phyloP scores from a whole-genome alignment of 37 sponge, comb jelly and placozoan genomes.

The Diacarnus erythraeanus region DNA sequence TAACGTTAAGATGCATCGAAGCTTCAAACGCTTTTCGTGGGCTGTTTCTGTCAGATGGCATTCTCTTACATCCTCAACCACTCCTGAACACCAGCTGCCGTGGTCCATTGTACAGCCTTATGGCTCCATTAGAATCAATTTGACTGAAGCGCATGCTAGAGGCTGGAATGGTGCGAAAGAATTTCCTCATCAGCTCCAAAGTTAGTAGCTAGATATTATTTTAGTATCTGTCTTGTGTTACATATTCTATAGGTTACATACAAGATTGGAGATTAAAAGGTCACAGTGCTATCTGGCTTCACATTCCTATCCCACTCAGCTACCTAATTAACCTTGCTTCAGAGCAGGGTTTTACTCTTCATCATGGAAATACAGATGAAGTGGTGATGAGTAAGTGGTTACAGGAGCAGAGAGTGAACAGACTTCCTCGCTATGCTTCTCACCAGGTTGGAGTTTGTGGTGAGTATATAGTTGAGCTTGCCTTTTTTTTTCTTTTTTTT shows the following conservation, averaged over 20 bases:
- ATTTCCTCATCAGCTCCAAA: conserved; percentile 1
- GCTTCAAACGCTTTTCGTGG: neutral
- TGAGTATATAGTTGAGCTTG: conserved; percentile 19
- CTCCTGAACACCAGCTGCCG: neutral
- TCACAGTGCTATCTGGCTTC: conserved; percentile 71
- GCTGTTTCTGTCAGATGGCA: neutral
- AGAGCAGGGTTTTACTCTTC: conserved; percentile 58
- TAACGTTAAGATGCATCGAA: neutral
- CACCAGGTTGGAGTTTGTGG: conserved; percentile 87
- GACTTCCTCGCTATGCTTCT: conserved; percentile 69
- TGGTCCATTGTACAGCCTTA: conserved; percentile 30
- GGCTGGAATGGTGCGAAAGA: conserved; percentile 17
- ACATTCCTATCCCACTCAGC: conserved; percentile 58
- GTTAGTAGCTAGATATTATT: neutral
- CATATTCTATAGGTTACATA: conserved; percentile 52
- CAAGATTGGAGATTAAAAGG: conserved; percentile 44
- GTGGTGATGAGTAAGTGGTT: conserved; percentile 70
- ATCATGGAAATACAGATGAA: conserved; percentile 54
- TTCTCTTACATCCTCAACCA: neutral
- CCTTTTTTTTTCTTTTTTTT: too few species aligned
- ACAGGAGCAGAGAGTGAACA: conserved; percentile 27
- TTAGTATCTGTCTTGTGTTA: too few species aligned
- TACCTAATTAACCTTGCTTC: conserved; percentile 36
- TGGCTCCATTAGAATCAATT: conserved; percentile 23
- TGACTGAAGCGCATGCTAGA: conserved; percentile 8